phyloP scores from a whole-genome alignment of 2,888 invertebrate genomes.

The Eilema sororculum region DNA sequence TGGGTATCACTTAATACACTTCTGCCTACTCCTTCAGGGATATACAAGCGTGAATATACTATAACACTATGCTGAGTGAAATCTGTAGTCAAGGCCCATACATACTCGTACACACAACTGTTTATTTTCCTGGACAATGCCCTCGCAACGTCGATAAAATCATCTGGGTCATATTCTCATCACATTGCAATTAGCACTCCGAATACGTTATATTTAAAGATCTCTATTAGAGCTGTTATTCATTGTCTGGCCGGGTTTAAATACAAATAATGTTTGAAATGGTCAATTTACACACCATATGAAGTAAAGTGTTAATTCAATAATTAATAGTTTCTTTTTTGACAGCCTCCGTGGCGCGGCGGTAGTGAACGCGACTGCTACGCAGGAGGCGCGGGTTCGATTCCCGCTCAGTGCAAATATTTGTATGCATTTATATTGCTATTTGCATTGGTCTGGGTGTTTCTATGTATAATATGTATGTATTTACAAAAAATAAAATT shows the following conservation, averaged over 20 bases:
- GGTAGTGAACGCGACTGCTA: too few species aligned
- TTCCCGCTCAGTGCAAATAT: too few species aligned
- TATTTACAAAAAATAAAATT: too few species aligned
- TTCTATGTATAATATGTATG: too few species aligned
- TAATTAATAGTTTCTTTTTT: too few species aligned
- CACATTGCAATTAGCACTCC: conserved; percentile 7
- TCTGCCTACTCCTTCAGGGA: too few species aligned
- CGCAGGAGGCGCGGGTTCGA: too few species aligned
- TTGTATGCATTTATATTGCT: too few species aligned
- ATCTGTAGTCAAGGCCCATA: conserved; percentile 5
- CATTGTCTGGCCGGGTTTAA: not conserved
- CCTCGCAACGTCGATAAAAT: conserved; percentile 32
- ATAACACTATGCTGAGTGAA: not conserved
- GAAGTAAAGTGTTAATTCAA: not conserved
- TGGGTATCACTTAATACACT: too few species aligned
- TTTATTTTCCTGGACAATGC: conserved; percentile 46
- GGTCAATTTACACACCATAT: not conserved
- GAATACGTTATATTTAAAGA: conserved; percentile 3
- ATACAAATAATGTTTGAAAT: not conserved
- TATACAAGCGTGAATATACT: too few species aligned
- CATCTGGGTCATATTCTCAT: conserved; percentile 35
- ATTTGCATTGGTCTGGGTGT: too few species aligned
- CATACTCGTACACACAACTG: not conserved
- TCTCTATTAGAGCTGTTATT: not conserved
- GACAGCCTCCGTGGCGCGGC: too few species aligned